Base-by-base conservation (phyloP, 2,888 invertebrate genomes). In the Panopea generosa region DNA sequence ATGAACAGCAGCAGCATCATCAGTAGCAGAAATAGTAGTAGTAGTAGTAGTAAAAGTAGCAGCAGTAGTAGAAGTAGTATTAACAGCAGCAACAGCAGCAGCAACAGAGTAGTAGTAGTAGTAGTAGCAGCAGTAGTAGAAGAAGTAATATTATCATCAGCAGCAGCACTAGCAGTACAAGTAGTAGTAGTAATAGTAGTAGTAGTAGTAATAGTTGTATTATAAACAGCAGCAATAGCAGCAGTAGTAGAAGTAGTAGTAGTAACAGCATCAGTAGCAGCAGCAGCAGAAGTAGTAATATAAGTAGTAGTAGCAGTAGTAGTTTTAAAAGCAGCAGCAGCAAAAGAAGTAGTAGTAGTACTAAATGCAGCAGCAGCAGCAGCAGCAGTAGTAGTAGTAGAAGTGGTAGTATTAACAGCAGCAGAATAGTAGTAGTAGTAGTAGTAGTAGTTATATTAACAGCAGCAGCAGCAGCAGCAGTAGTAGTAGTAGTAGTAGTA, bases 101-200 rank as follows among this genome's bases (percentile, higher is more conserved):
- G 6, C 33, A 20, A 16, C 6, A 7, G 26, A 3, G 16, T 22
- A 20, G 22, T 53, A 53, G 53, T 27, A 27, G 22, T 53, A 53
- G 27, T 27, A 27, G 57, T 57, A 33, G 57, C 29, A 57, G 57
- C 29, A 57, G 57, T 57, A 38, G 57, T 38, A 57, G 57, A 7
- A 33, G 33, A 7, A 33, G 33, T 33, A 33, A 11, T 33, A 33
- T 4, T 33, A 33, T 4, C 11, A 33, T 4, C 11, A 33, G 33
- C 11, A 33, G 33, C 22, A 52, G 26, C 7, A 52, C 9, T 55
- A 14, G 55, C 11, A 16, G 55, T n/a, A 55, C 14, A 9, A 26
- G 55, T 55, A 55, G 27, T 29, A 29, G 55, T 55, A 55, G 33
- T 29, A 14, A 18, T 29, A 55, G 33, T n/a, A 29, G 55, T 29